These are phyloP conservation scores for Zaprionus tsacasi DNA, from an alignment of 1,140 invertebrate genomes.

Conservation along the genomic window DNA sequence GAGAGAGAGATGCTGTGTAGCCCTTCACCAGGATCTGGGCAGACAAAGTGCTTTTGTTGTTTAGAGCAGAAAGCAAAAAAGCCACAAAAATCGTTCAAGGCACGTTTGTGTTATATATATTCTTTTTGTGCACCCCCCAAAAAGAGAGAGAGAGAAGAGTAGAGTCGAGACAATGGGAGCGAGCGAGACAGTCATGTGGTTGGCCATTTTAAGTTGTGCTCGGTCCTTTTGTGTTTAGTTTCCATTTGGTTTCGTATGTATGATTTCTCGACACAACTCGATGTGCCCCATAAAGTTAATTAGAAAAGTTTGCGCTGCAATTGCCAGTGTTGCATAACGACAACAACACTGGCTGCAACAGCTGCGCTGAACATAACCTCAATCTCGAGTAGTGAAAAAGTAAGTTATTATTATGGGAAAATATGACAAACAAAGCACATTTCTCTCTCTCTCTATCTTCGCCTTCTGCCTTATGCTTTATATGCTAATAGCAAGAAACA, in stretches of 20 bases:
- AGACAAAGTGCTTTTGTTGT: conserved; percentile 79
- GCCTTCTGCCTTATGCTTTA: conserved; percentile 55
- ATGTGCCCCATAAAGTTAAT: conserved; percentile 59
- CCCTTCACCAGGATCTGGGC: conserved; percentile 38
- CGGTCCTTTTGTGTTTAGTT: conserved; percentile 40
- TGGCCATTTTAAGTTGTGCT: conserved; percentile 69
- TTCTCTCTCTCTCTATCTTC: conserved; percentile 20
- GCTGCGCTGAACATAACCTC: not conserved
- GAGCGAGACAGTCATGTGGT: conserved; percentile 39
- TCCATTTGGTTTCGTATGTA: conserved; percentile 33
- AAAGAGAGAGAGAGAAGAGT: not conserved
- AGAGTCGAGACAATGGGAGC: not conserved
- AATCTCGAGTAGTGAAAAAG: not conserved
- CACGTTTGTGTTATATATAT: conserved; percentile 71
- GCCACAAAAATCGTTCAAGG: conserved; percentile 81
- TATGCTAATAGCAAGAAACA: conserved; percentile 66
- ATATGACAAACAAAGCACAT: conserved; percentile 67
- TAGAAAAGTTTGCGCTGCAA: conserved; percentile 32
- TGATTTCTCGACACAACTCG: conserved; percentile 47
- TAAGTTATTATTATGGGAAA: conserved; percentile 65
- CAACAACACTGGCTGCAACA: not conserved
- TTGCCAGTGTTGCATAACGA: conserved; percentile 29
- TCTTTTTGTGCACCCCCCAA: conserved; percentile 1
- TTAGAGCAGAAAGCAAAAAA: conserved; percentile 80
- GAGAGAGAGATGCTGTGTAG: not conserved